phyloP scores from a whole-genome alignment of 1,140 invertebrate species.

The Tenebrio molitor region DNA sequence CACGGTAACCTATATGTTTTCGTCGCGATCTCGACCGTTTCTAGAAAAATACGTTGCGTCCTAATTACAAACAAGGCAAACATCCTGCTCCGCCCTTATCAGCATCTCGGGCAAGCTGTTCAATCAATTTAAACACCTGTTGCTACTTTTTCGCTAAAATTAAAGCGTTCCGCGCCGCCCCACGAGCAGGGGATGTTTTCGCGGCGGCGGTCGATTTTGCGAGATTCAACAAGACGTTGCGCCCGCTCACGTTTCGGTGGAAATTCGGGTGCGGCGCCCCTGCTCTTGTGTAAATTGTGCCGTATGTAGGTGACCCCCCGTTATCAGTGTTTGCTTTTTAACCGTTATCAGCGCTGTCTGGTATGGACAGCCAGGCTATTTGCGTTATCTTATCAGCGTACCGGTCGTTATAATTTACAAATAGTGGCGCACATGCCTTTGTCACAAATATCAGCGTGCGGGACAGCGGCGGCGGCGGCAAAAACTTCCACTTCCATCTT shows the following conservation, averaged over 20 bases:
- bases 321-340: conserved; percentile 57
- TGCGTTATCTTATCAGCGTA: conserved; percentile 55
- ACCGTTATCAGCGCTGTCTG: conserved; percentile 54
- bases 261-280: background rate
- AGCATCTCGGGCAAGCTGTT: conserved; percentile 31
- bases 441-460: conserved; percentile 1
- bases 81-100: conserved; percentile 4
- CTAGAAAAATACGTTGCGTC: conserved; percentile 25
- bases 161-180: conserved; percentile 16
- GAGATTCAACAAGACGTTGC: too few relatives aligned
- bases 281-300: too few relatives aligned
- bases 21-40: too few relatives aligned
- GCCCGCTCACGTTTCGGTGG: background rate
- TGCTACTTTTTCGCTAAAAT: conserved; percentile 42
- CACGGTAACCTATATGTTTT: conserved; percentile 50
- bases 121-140: conserved; percentile 41
- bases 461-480: background rate
- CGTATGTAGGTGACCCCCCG: conserved; percentile 33
- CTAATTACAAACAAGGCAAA: conserved; percentile 2
- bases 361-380: conserved; percentile 52
- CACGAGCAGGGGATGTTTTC: conserved; percentile 11
- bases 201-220: too few relatives aligned
- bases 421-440: conserved; percentile 43
- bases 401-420: conserved; percentile 57
- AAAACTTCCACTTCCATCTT: too few relatives aligned